These are phyloP conservation scores for Varanus komodoensis DNA, from an alignment of 2,113 vertebrate genomes.

Conservation along the genomic window DNA sequence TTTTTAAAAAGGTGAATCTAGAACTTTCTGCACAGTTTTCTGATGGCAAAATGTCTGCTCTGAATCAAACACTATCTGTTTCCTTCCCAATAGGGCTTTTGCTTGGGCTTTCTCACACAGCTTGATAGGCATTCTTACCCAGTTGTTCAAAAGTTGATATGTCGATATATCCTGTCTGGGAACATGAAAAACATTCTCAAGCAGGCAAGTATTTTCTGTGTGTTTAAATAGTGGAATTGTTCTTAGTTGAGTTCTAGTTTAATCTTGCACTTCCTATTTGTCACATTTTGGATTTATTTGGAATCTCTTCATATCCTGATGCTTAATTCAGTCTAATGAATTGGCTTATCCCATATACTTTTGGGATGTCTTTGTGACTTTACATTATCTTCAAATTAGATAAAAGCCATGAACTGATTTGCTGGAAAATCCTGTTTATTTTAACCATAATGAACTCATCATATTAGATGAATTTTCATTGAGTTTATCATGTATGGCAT, in stretches of 20 bases:
- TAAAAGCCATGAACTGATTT: not conserved
- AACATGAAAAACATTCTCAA: slow-evolving; percentile 89
- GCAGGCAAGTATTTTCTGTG: slow-evolving; percentile 80
- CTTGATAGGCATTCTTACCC: slow-evolving; percentile 92
- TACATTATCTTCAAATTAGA: not conserved
- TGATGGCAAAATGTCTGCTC: not conserved
- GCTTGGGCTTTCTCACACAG: slow-evolving; percentile 95
- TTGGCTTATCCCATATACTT: not conserved
- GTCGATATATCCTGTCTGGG: slow-evolving; percentile 87
- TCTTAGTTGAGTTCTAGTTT: not conserved
- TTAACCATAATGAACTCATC: not conserved
- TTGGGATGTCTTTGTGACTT: not conserved
- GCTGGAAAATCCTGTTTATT: not conserved
- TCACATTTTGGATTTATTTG: not conserved
- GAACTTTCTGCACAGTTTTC: not conserved
- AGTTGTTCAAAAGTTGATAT: slow-evolving; percentile 90
- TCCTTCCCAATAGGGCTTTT: slow-evolving; percentile 87
- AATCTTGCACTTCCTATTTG: not conserved
- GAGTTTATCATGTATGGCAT: not conserved
- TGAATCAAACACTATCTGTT: rapidly evolving
- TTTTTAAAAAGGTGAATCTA: not conserved
- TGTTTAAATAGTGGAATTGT: slow-evolving; percentile 3
- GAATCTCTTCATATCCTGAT: not conserved
- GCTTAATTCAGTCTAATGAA: not conserved
- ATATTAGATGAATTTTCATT: not conserved